These are phyloP conservation scores for Pyrochroa serraticornis DNA, from an alignment of 2,888 invertebrate species.

Conservation along the genomic window DNA sequence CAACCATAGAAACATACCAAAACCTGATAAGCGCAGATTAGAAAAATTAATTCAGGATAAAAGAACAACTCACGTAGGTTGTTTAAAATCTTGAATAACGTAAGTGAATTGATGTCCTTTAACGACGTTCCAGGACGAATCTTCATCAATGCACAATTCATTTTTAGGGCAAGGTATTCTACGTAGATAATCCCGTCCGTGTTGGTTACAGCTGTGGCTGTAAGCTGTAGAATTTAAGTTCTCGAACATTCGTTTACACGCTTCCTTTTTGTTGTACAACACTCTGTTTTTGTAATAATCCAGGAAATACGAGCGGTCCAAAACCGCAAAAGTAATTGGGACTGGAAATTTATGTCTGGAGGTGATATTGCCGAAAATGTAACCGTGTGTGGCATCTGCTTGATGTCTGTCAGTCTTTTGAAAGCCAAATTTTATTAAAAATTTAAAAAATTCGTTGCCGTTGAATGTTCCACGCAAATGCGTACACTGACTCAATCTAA, in stretches of 20 bases:
- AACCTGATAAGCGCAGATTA: constrained; percentile 67
- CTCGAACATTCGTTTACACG: constrained; percentile 87
- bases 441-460: constrained; percentile 82
- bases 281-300: constrained; percentile 86
- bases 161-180: constrained; percentile 83
- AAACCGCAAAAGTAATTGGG: constrained; percentile 84
- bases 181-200: constrained; percentile 80
- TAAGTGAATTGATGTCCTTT: constrained; percentile 92
- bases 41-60: background rate
- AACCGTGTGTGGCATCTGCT: constrained; percentile 87
- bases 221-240: constrained; percentile 83
- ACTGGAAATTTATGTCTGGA: constrained; percentile 69
- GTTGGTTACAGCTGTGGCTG: constrained; percentile 80
- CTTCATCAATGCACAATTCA: constrained; percentile 84
- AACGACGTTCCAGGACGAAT: constrained; percentile 82
- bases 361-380: constrained; percentile 95
- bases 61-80: constrained; percentile 74
- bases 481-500: constrained; percentile 49
- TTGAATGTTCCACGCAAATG: constrained; percentile 71
- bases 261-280: constrained; percentile 68
- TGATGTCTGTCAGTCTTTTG: constrained; percentile 92
- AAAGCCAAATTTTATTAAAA: constrained; percentile 94
- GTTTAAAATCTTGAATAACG: constrained; percentile 85
- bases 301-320: constrained; percentile 86
- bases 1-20: constrained; percentile 95